Evolutionary conservation across 2,888 invertebrate genomes (phyloP), one percentile per base, ranked within the genome.

Genomic region (Cantharis rufa): DNA sequence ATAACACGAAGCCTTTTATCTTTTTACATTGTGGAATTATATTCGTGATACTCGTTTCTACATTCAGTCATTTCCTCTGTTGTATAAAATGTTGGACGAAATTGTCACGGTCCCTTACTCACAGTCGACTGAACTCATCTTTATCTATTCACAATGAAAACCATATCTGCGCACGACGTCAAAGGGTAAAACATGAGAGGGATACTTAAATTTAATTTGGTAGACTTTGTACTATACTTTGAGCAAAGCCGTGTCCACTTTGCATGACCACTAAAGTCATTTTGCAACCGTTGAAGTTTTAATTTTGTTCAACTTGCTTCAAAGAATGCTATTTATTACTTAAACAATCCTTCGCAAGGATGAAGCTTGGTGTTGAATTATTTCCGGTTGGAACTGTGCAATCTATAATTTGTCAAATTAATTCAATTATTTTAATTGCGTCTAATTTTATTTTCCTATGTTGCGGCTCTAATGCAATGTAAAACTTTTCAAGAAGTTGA

Each of bases 281-380:
- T 83, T 82, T 82, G 79, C 81, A 81, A 80, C 80, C 82, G 81
- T 81, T 81, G 80, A 80, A 79, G 80, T 84, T 84, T 84, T 83
- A 84, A 84, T 83, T 84, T 82, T 82, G 81, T 79, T 78, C 75
- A 70, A 74, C 69, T 70, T 78, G 73, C 80, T 79, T 77, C 28
- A 66, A 66, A 66, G 64, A 66, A 24, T 24, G 48, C n/a, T 48
- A 48, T 48, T 48, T 48, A 48, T n/a, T 48, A 48, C 48, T 48
- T 48, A 48, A 48, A 48, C 9, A 48, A 48, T n/a, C 5, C 48
- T 48, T 48, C n/a, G n/a, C n/a, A 48, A 48, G n/a, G 48, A 48
- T 48, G n/a, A 48, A 48, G n/a, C 48, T 48, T 48, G 48, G 48
- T n/a, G 48, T 48, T 48, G 5, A n/a, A 48, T n/a, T 48, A 48